A percentile compares a stretch with the other conserved stretches of the same genome.
Evolutionary conservation across 2,888 invertebrate genomes (phyloP).

Genomic region (Rhagophthalmus giganteus): DNA sequence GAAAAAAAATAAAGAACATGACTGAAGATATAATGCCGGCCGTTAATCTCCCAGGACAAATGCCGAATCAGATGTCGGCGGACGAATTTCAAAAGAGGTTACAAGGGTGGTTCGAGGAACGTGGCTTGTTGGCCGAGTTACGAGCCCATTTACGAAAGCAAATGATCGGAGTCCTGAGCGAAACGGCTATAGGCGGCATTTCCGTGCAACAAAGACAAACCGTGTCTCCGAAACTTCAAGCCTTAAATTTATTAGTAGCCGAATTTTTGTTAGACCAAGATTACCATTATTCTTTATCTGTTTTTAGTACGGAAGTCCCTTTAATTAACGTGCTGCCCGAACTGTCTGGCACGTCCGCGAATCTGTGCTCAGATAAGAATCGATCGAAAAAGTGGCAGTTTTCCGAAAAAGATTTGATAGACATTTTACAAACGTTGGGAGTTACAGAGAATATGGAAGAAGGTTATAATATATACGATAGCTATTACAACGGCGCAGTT

Average conservation of each 20-base stretch:
- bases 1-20: background rate
- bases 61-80: constrained; percentile 42
- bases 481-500: constrained; percentile 31
- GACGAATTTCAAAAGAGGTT: constrained; percentile 63
- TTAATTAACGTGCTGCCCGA: constrained; percentile 59
- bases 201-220: constrained; percentile 45
- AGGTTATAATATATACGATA: constrained; percentile 32
- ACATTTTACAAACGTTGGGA: constrained; percentile 54
- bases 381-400: constrained; percentile 49
- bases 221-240: constrained; percentile 60
- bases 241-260: constrained; percentile 63
- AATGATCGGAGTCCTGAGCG: constrained; percentile 61
- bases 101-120: constrained; percentile 63
- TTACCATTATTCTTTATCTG: constrained; percentile 62
- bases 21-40: constrained; percentile 39
- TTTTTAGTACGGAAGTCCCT: constrained; percentile 65
- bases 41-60: constrained; percentile 28
- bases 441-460: constrained; percentile 34
- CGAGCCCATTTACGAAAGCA: constrained; percentile 63
- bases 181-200: constrained; percentile 54
- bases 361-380: constrained; percentile 12
- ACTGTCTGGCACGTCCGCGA: constrained; percentile 45
- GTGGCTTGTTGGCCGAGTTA: constrained; percentile 63
- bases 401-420: constrained; percentile 57
- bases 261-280: constrained; percentile 64